These are phyloP conservation scores for Drosophila melanica DNA, from an alignment of 1,140 invertebrate genomes.

Conservation along the genomic window DNA sequence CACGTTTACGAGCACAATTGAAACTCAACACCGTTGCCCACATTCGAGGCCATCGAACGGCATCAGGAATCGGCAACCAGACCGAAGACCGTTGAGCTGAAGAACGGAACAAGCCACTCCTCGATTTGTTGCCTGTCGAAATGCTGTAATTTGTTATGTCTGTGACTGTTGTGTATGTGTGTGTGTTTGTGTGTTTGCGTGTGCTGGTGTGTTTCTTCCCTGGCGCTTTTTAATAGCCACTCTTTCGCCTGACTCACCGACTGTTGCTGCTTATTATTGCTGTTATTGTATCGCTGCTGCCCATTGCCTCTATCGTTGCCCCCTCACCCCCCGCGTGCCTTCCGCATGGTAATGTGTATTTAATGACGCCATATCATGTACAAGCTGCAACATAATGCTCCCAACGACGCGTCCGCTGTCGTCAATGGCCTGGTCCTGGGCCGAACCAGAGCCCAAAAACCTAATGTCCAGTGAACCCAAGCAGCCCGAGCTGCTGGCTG, in stretches of 20 bases:
- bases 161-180: constrained; percentile 41
- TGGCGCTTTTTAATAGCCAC: constrained; percentile 74
- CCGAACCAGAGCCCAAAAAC: constrained; percentile 17
- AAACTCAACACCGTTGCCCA: constrained; percentile 64
- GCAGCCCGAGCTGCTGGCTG: constrained; percentile 40
- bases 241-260: constrained; percentile 56
- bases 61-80: constrained; percentile 18
- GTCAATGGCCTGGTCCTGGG: constrained; percentile 25
- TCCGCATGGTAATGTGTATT: constrained; percentile 76
- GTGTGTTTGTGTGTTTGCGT: constrained; percentile 23
- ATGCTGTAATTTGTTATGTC: constrained; percentile 74
- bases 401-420: constrained; percentile 52
- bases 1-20: constrained; percentile 80
- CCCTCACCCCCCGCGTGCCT: constrained; percentile 5
- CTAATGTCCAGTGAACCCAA: constrained; percentile 66
- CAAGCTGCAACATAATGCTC: constrained; percentile 65
- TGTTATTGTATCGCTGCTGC: constrained; percentile 42
- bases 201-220: constrained; percentile 43
- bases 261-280: constrained; percentile 61
- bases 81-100: neutral
- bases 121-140: constrained; percentile 53
- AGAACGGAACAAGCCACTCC: constrained; percentile 37
- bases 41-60: constrained; percentile 32
- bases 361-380: constrained; percentile 82
- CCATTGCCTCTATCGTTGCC: constrained; percentile 60